Base-by-base conservation (phyloP, 2,113 vertebrate species). In the Psettodes erumei region DNA sequence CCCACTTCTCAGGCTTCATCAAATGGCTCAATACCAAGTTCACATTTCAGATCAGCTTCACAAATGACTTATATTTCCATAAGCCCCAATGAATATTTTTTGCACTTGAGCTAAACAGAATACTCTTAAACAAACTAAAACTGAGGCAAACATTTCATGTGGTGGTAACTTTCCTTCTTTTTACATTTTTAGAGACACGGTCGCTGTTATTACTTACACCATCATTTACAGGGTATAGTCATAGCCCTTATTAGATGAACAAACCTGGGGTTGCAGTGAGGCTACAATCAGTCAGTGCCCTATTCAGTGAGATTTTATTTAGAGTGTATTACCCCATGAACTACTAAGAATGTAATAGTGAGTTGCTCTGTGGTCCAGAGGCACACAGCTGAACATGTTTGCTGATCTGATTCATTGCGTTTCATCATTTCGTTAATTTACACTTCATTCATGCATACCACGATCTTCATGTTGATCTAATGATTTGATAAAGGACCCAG, bases 1-100 rank as follows among this genome's bases (percentile, higher is more conserved):
- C 27, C 4, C 25, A 43, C 23, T 43, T 63, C 47, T 75, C 19
- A 80, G 28, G 25, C 42, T 63, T 63, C 2, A 32, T 67, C n/a
- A 60, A 54, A 72, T 55, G 27, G 11, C 27, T 25, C 0, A 1
- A 5, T 16, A 42, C 40, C 19, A 6, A 42, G 16, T 21, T 35
- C 25, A 19, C 12, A n/a, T 38, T 35, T 47, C 35, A 71, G 50
- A 25, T 48, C 50, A 67, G 35, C 30, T 30, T 30, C 28, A 35
- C 37, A 59, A 28, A 59, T 53, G 12, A 54, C 33, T 43, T 8
- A 25, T 32, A 43, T 27, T 33, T 51, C n/a, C 38, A 16, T 32
- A 23, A 51, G 35, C 70, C 42, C 42, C 19, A 21, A 18, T 50
- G 23, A 40, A 42, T 40, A 40, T 12, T 8, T 40, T 50, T 60